These are phyloP conservation scores for Brenthis hecate DNA, from an alignment of 2,888 invertebrate genomes.

Conservation along the genomic window DNA sequence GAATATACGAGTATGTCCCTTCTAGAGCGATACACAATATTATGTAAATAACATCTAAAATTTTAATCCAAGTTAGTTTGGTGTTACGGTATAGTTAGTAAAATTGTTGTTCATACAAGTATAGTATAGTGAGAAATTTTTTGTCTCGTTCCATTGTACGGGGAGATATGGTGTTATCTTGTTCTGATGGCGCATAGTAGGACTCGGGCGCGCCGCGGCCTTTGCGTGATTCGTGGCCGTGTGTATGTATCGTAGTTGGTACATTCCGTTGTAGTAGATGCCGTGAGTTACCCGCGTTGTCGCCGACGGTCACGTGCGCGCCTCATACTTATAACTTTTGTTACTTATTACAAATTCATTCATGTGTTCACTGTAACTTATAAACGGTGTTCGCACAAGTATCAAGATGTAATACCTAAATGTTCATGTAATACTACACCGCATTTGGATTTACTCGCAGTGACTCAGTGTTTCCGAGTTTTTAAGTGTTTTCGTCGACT, in stretches of 20 bases:
- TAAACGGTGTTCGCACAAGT: slow-evolving; percentile 14
- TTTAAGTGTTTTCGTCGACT: slow-evolving; percentile 62
- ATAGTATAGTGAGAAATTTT: slow-evolving; percentile 17
- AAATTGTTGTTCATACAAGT: slow-evolving; percentile 4
- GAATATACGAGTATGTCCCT: too few relatives aligned
- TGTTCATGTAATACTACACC: slow-evolving; percentile 32
- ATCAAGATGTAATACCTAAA: slow-evolving; percentile 41
- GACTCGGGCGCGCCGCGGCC: slow-evolving; percentile 45
- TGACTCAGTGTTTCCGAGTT: slow-evolving; percentile 70
- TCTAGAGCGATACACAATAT: too few relatives aligned
- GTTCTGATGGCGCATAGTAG: slow-evolving; percentile 43
- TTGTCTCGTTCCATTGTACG: slow-evolving; percentile 52
- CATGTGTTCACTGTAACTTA: slow-evolving; percentile 6
- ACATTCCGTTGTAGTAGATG: slow-evolving; percentile 62
- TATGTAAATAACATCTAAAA: slow-evolving; percentile 10
- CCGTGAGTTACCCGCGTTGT: slow-evolving; percentile 61
- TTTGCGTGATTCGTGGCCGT: slow-evolving; percentile 37
- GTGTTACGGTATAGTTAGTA: neutral
- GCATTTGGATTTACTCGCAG: slow-evolving; percentile 58
- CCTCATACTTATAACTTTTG: slow-evolving; percentile 52
- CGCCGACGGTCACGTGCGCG: slow-evolving; percentile 48
- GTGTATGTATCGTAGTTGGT: slow-evolving; percentile 39
- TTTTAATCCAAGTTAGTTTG: neutral
- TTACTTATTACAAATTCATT: slow-evolving; percentile 40
- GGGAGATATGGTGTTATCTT: slow-evolving; percentile 56